Conservation (phyloP, 2,797 vertebrate genomes). For the Gymnoscopelus braueri region DNA sequence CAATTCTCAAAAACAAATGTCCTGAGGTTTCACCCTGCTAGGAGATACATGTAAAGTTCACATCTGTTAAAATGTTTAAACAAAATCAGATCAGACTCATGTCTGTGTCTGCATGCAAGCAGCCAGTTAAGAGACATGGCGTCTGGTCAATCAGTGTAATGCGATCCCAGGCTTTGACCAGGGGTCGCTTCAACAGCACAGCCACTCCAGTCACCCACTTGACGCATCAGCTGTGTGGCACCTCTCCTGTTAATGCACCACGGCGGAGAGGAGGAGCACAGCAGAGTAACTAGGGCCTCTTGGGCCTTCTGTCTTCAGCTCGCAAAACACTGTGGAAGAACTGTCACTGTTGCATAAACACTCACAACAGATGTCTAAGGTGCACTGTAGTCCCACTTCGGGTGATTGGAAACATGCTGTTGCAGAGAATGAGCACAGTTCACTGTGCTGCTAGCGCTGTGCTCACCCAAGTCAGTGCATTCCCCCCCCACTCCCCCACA, state of each 20-base stretch:
- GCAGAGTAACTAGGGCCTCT: background rate
- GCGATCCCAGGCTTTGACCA: conserved; percentile 16
- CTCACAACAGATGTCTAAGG: background rate
- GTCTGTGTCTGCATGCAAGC: background rate
- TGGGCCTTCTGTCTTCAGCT: background rate
- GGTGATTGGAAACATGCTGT: background rate
- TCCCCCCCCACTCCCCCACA: background rate
- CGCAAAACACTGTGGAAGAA: background rate
- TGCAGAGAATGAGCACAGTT: background rate
- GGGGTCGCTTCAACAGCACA: conserved; percentile 13
- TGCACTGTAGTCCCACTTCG: background rate
- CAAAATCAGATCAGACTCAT: no score
- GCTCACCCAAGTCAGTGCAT: background rate
- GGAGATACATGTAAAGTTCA: no score
- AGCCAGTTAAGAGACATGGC: background rate
- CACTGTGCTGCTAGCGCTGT: background rate
- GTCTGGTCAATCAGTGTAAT: conserved; percentile 14
- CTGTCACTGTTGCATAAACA: background rate
- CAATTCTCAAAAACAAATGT: no score
- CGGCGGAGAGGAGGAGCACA: background rate
- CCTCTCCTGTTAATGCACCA: conserved; percentile 1
- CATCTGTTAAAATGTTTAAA: no score
- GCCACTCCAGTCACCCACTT: background rate
- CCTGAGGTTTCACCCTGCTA: no score
- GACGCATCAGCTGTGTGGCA: conserved; percentile 31